These are phyloP conservation scores for Agrotis ipsilon DNA, from an alignment of 2,888 invertebrate species.

Conservation along the genomic window DNA sequence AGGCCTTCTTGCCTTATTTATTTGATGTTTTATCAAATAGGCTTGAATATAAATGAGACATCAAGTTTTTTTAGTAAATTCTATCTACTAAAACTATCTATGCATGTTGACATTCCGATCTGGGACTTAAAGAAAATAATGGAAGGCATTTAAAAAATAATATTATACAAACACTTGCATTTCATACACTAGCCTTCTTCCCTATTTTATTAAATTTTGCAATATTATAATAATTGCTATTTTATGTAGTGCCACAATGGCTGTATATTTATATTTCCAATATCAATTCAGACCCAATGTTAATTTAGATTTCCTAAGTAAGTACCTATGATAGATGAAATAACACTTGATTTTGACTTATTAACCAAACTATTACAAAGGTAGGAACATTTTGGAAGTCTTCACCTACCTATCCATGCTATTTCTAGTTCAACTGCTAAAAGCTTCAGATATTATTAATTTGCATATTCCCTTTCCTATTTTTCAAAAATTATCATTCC, in stretches of 20 bases:
- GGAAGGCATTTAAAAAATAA: slow-evolving; percentile 6
- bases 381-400: neutral
- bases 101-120: slow-evolving; percentile 50
- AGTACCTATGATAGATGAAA: neutral
- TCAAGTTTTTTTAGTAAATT: too few species aligned
- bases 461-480: slow-evolving; percentile 3
- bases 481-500: slow-evolving; percentile 3
- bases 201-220: neutral
- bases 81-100: too few species aligned
- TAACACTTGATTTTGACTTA: neutral
- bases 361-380: neutral
- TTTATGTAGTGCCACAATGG: slow-evolving; percentile 11
- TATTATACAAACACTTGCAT: neutral
- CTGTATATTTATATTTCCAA: neutral
- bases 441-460: slow-evolving; percentile 7
- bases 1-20: neutral
- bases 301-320: neutral
- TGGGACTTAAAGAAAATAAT: slow-evolving; percentile 56
- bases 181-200: slow-evolving; percentile 5
- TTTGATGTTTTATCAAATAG: slow-evolving; percentile 16
- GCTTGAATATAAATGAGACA: too few species aligned
- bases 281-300: neutral
- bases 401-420: too few species aligned
- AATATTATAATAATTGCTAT: slow-evolving; percentile 6
- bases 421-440: neutral